Evolutionary conservation across 92 coral and sea anemone genomes (phyloP).

Genomic region (Phenganax subtilis): DNA sequence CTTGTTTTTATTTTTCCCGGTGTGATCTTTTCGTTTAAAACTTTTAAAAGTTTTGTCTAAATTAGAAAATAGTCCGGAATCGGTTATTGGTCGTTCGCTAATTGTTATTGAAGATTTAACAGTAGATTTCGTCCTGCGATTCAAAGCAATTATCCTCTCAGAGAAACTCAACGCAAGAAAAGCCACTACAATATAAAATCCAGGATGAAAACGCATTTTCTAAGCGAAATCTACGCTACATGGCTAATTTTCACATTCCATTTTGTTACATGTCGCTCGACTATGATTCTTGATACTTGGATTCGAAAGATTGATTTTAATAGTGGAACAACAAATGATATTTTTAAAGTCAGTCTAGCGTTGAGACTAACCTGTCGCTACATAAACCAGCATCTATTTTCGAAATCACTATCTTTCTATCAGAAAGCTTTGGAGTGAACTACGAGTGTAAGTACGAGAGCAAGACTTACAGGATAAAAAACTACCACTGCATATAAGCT

Average conservation of each 20-base stretch:
- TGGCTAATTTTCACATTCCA: not conserved
- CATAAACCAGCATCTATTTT: not conserved
- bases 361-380: not conserved
- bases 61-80: not conserved
- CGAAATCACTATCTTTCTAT: too few species aligned
- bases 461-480: too few species aligned
- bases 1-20: not conserved
- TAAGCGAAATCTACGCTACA: not conserved
- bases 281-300: not conserved
- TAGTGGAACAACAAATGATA: not conserved
- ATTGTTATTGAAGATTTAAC: not conserved
- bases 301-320: not conserved
- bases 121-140: not conserved
- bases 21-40: constrained; percentile 5
- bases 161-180: not conserved
- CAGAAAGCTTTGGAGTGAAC: too few species aligned
- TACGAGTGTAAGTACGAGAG: too few species aligned
- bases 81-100: not conserved
- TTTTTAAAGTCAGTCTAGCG: not conserved
- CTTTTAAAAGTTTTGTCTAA: constrained; percentile 14
- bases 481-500: too few species aligned
- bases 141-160: not conserved
- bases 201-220: not conserved
- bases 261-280: not conserved
- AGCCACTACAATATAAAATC: not conserved